Percentiles rank a stretch among this genome's conserved stretches.
Conservation (phyloP, 2,113 vertebrate species). For the Copsychus sechellarum region DNA sequence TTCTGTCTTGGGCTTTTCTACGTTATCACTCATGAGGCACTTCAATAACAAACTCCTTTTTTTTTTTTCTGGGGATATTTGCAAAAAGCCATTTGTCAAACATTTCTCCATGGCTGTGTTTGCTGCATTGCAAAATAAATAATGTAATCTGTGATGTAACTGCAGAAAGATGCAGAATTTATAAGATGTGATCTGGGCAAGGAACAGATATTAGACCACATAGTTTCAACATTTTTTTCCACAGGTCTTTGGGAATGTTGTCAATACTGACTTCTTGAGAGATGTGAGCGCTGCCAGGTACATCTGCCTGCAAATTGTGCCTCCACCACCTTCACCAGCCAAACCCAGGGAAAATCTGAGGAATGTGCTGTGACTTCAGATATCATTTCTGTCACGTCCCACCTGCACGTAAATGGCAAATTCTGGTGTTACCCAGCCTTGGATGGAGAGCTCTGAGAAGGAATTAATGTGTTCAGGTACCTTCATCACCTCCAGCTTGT, state of each 20-base stretch:
- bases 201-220: background rate
- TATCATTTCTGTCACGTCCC: background rate
- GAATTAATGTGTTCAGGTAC: background rate
- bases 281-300: background rate
- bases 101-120: background rate
- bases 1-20: background rate
- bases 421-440: too few relatives aligned
- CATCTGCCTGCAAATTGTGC: background rate
- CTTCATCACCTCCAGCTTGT: background rate
- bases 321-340: background rate
- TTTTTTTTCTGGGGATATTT: background rate
- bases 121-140: background rate
- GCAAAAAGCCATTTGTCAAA: background rate
- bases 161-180: slow-evolving; percentile 25
- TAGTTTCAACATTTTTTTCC: background rate
- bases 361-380: fast-evolving
- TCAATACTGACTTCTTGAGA: background rate
- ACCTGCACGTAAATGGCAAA: fast-evolving
- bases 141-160: background rate
- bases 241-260: background rate
- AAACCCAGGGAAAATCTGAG: background rate
- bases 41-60: background rate
- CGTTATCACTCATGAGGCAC: background rate
- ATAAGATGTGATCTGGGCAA: background rate
- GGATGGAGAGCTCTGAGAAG: background rate